Percentiles rank a stretch among this genome's conserved stretches.
phyloP scores from a whole-genome alignment of 2,888 invertebrate species.

The Laothoe populi region DNA sequence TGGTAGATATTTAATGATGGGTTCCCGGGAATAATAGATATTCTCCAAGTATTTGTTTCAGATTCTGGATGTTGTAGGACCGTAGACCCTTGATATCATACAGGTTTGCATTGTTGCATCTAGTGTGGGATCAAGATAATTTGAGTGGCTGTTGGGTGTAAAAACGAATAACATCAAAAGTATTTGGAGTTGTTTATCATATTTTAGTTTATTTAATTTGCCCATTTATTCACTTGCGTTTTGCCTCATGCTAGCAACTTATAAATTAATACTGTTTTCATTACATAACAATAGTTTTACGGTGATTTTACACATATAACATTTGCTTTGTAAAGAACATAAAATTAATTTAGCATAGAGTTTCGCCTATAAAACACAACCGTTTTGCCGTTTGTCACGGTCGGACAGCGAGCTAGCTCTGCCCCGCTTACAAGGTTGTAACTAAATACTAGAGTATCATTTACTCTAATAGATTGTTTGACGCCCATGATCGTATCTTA shows the following conservation, averaged over 20 bases:
- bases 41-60: too few species aligned
- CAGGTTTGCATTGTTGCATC: too few species aligned
- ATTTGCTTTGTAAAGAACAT: slow-evolving; percentile 13
- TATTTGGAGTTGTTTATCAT: too few species aligned
- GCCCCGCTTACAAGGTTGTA: slow-evolving; percentile 49
- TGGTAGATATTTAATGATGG: too few species aligned
- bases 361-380: slow-evolving; percentile 34
- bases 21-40: too few species aligned
- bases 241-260: not conserved
- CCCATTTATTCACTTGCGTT: too few species aligned
- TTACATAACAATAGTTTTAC: not conserved
- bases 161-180: too few species aligned
- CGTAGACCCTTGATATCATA: too few species aligned
- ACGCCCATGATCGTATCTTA: slow-evolving; percentile 11
- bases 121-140: too few species aligned
- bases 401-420: slow-evolving; percentile 36
- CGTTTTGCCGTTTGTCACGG: slow-evolving; percentile 46
- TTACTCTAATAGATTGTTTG: slow-evolving; percentile 15
- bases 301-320: slow-evolving; percentile 1
- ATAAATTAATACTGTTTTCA: not conserved
- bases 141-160: too few species aligned
- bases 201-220: too few species aligned
- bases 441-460: slow-evolving; percentile 42
- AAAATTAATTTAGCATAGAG: slow-evolving; percentile 20
- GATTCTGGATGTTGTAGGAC: too few species aligned